A percentile compares a stretch with the other conserved stretches of the same genome.
Evolutionary conservation across 35 echinoderm and acorn worm genomes (phyloP).

Genomic region (Lytechinus pictus): DNA sequence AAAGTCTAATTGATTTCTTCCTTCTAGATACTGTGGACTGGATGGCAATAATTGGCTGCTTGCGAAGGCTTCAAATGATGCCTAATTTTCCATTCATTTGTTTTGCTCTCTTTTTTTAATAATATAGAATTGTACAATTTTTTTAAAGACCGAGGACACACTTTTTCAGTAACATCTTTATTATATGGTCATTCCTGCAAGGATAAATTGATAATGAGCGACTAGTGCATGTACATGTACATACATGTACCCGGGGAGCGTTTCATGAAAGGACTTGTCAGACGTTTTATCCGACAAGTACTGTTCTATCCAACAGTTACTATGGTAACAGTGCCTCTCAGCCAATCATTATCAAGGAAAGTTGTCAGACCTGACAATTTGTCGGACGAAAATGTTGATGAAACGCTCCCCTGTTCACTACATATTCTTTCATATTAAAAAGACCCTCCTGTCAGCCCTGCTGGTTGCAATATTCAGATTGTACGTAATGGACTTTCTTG

Average conservation of each 20-base stretch:
- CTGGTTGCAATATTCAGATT: no score
- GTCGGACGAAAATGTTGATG: no score
- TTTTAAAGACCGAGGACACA: background rate
- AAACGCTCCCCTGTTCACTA: background rate
- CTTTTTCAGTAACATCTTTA: no score
- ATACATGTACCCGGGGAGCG: background rate
- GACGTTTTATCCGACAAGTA: no score
- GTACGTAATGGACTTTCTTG: background rate
- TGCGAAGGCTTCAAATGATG: background rate
- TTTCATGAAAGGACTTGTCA: no score
- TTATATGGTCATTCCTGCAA: no score
- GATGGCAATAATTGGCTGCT: background rate
- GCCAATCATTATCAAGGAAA: no score
- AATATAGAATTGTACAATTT: background rate
- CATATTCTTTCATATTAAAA: background rate
- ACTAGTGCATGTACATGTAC: no score
- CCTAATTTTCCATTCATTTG: background rate
- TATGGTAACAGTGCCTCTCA: no score
- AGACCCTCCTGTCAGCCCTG: no score
- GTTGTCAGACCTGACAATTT: no score
- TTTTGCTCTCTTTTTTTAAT: background rate
- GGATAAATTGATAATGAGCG: background rate
- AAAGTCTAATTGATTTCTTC: constrained; percentile 14
- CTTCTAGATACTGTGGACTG: background rate
- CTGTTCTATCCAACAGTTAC: no score